A percentile compares a stretch with the other conserved stretches of the same genome.
Evolutionary conservation across 2,888 invertebrate genomes (phyloP).

Genomic region (Perizoma flavofasciatum): DNA sequence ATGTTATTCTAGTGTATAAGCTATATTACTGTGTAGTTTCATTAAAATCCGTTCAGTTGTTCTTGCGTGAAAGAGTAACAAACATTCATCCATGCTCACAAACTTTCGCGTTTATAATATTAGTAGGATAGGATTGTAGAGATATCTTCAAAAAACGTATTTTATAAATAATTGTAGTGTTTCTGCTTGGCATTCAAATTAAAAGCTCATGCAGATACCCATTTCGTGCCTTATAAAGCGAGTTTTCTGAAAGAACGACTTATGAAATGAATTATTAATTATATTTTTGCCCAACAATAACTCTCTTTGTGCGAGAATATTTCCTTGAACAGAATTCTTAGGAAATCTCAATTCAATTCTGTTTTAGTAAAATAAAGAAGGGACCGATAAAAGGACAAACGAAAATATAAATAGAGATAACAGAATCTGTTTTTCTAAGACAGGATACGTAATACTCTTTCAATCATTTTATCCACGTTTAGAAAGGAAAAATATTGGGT

Average conservation of each 20-base stretch:
- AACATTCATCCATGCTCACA: no score
- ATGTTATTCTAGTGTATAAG: no score
- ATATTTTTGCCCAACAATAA: slow-evolving; percentile 10
- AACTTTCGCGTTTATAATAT: no score
- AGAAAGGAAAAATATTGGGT: slow-evolving; percentile 16
- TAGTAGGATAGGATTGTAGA: no score
- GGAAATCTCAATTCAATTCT: slow-evolving; percentile 36
- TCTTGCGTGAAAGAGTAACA: no score
- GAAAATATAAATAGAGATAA: slow-evolving; percentile 28
- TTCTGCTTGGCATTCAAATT: no score
- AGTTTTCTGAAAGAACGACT: slow-evolving; percentile 17
- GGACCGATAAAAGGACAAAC: slow-evolving; percentile 21
- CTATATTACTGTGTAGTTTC: no score
- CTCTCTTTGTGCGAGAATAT: neutral
- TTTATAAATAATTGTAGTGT: no score
- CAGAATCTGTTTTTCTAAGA: slow-evolving; percentile 18
- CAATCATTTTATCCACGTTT: slow-evolving; percentile 22
- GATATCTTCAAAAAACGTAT: no score
- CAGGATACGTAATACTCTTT: slow-evolving; percentile 18
- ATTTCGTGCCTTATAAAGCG: neutral
- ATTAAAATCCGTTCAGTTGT: no score
- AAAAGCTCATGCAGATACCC: no score
- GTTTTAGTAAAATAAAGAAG: slow-evolving; percentile 29
- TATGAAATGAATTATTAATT: slow-evolving; percentile 53
- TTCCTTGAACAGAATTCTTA: slow-evolving; percentile 37